Conservation (phyloP, 2,113 vertebrate species). For the Ictalurus punctatus region DNA sequence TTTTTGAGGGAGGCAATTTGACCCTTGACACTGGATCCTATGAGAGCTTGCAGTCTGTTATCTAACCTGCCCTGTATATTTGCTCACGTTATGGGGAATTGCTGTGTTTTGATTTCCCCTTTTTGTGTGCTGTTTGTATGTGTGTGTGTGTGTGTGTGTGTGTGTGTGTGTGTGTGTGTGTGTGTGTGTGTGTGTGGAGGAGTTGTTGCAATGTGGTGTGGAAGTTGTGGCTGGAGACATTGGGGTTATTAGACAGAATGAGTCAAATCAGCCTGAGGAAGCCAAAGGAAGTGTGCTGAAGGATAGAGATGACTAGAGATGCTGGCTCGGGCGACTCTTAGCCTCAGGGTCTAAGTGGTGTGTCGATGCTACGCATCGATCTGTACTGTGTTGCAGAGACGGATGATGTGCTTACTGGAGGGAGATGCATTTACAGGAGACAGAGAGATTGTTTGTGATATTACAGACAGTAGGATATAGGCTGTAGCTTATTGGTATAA, state of each 20-base stretch:
- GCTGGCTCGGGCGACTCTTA: constrained; percentile 18
- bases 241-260: constrained; percentile 21
- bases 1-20: constrained; percentile 20
- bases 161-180: neutral
- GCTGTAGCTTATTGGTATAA: constrained; percentile 28
- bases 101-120: constrained; percentile 22
- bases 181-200: neutral
- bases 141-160: neutral
- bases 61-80: constrained; percentile 14
- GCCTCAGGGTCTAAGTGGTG: constrained; percentile 24
- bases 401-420: constrained; percentile 28
- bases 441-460: constrained; percentile 40
- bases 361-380: constrained; percentile 42
- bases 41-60: constrained; percentile 12
- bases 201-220: neutral
- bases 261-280: constrained; percentile 8
- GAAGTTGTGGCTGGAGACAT: neutral
- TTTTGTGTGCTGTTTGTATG: neutral
- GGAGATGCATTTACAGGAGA: neutral
- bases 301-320: constrained; percentile 14
- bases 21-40: constrained; percentile 4
- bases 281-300: neutral
- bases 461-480: constrained; percentile 22
- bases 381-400: constrained; percentile 27
- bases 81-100: constrained; percentile 11